Conservation (phyloP, 2,113 vertebrate genomes). For the Uria lomvia region DNA sequence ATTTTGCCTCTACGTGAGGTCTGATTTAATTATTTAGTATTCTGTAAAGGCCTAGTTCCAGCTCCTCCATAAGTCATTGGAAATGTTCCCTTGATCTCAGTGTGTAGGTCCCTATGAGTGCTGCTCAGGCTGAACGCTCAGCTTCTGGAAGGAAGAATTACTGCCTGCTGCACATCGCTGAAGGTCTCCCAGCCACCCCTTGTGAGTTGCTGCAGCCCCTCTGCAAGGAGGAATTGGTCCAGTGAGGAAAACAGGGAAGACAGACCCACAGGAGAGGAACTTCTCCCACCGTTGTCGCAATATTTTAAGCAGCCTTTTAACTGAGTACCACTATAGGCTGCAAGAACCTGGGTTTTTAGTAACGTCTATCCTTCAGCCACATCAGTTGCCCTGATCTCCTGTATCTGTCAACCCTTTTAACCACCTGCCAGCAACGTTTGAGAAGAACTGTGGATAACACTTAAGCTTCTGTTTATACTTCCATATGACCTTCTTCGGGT, state of each 20-base stretch:
- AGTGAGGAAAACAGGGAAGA: background rate
- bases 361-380: background rate
- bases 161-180: background rate
- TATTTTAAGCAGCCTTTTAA: background rate
- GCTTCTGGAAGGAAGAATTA: background rate
- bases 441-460: background rate
- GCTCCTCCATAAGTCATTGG: constrained; percentile 20
- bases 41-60: constrained; percentile 1
- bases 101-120: background rate
- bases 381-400: background rate
- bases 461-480: background rate
- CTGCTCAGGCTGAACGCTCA: background rate
- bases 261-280: background rate
- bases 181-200: background rate
- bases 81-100: constrained; percentile 31
- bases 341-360: background rate
- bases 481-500: background rate
- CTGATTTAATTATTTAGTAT: constrained; percentile 52
- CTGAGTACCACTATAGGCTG: background rate
- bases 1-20: background rate
- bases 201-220: fast-evolving
- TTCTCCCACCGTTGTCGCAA: background rate
- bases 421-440: background rate
- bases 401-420: background rate
- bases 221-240: background rate